Evolutionary conservation across 2,888 invertebrate genomes (phyloP), one percentile per base, ranked within the genome.

Genomic region (Synanthedon formicaeformis): DNA sequence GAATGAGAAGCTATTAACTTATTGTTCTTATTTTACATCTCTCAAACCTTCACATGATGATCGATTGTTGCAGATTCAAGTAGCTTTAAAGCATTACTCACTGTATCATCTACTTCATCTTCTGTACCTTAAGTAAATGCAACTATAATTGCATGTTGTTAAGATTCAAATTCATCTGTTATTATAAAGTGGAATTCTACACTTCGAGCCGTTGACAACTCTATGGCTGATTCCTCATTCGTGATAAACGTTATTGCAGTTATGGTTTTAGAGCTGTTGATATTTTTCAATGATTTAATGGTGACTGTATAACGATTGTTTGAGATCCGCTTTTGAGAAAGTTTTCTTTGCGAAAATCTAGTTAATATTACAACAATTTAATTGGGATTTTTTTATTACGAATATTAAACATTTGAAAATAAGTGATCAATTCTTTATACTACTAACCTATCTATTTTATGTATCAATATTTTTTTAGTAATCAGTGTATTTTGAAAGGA

Each of bases 21-120:
- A 67, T 66, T 72, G 66, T 71, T 68, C 71, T 69, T 64, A 63
- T 71, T 75, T 70, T 66, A 71, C 71, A 73, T 69, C 71, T 66
- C 64, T 64, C 72, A 74, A 69, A 67, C 71, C 66, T 69, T 67
- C 55, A 58, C 55, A 58, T 57, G 53, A 71, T 79, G 81, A 82
- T 80, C 67, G 75, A 82, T 81, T 65, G 70, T 63, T 60, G 62
- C 68, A 60, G 64, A 60, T 68, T 65, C 66, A 63, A 77, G 72
- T 73, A 73, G 73, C 68, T 61, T 58, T 57, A 69, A 74, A 70
- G 73, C 67, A 72, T 75, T 73, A 70, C 67, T 62, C 61, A 54
- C 57, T 57, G 54, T 52, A 51, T 56, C 57, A 65, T 67, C 61
- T 51, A 40, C 34, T 52, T 45, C 45, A 51, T 56, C 57, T 65